Conservation (phyloP, 2,888 invertebrate genomes). For the Drosophila phalerata region DNA sequence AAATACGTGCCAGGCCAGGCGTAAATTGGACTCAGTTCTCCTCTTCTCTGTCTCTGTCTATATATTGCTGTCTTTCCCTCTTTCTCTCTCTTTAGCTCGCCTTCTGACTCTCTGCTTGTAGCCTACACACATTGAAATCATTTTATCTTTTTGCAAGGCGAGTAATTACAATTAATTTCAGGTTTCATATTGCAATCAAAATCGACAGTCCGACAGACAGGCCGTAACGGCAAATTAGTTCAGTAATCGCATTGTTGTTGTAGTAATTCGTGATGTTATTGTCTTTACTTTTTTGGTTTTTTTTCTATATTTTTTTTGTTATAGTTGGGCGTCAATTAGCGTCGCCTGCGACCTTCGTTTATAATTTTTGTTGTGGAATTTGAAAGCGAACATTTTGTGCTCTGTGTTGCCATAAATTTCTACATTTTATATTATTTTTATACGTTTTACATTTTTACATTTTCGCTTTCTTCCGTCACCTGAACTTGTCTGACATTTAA, state of each 20-base stretch:
- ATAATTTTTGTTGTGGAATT: slow-evolving; percentile 20
- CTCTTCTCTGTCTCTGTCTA: not conserved
- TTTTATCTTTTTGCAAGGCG: slow-evolving; percentile 50
- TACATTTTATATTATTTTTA: slow-evolving; percentile 19
- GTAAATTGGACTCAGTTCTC: slow-evolving; percentile 42
- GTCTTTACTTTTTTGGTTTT: slow-evolving; percentile 13
- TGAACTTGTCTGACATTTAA: slow-evolving; percentile 49
- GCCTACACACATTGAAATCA: slow-evolving; percentile 35
- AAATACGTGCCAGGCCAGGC: slow-evolving; percentile 57
- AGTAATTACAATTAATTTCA: slow-evolving; percentile 77
- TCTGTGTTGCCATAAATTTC: slow-evolving; percentile 15
- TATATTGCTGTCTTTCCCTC: not conserved
- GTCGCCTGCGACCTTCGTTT: slow-evolving; percentile 54
- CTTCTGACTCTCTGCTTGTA: not conserved
- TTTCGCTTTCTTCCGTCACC: slow-evolving; percentile 42
- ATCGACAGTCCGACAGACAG: slow-evolving; percentile 37
- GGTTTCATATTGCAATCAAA: slow-evolving; percentile 76
- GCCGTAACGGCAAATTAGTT: slow-evolving; percentile 55
- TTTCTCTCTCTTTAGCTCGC: not conserved
- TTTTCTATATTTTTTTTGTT: not conserved
- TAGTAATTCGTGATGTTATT: slow-evolving; percentile 27
- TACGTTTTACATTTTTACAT: slow-evolving; percentile 15
- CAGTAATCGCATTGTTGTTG: slow-evolving; percentile 49
- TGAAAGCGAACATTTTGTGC: slow-evolving; percentile 30
- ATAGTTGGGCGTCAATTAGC: slow-evolving; percentile 47